Conservation (phyloP, 2,797 vertebrate genomes). For the Hirundo rustica region DNA sequence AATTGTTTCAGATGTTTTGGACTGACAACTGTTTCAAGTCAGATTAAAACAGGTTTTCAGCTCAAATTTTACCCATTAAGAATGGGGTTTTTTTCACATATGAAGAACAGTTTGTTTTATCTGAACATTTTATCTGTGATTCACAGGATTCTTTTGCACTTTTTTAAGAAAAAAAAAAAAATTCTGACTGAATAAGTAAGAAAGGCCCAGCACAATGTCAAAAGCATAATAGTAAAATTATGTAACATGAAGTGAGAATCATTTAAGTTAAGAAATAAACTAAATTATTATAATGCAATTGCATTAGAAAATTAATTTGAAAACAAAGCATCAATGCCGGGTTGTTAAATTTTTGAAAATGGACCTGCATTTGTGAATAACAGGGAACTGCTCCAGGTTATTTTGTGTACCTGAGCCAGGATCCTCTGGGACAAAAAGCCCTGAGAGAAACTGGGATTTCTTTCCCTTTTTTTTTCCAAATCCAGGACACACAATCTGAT, state of each 20-base stretch:
- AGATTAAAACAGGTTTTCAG: neutral
- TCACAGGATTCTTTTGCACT: neutral
- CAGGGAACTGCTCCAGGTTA: neutral
- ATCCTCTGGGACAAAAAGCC: neutral
- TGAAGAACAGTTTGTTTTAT: neutral
- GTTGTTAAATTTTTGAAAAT: neutral
- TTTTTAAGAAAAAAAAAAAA: neutral
- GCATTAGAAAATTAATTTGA: neutral
- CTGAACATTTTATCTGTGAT: neutral
- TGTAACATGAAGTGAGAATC: neutral
- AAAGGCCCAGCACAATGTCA: neutral
- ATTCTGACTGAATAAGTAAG: neutral
- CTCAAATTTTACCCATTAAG: neutral
- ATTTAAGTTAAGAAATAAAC: neutral
- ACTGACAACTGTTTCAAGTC: neutral
- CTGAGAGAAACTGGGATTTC: neutral
- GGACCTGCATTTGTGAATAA: neutral
- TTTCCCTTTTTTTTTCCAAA: neutral
- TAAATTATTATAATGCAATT: neutral
- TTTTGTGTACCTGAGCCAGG: neutral
- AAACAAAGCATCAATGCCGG: neutral
- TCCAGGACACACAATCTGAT: neutral
- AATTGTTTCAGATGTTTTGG: neutral
- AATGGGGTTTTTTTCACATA: neutral
- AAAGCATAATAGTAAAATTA: neutral